Conservation (phyloP, 2,888 invertebrate genomes). For the Heliconius ethilla region DNA sequence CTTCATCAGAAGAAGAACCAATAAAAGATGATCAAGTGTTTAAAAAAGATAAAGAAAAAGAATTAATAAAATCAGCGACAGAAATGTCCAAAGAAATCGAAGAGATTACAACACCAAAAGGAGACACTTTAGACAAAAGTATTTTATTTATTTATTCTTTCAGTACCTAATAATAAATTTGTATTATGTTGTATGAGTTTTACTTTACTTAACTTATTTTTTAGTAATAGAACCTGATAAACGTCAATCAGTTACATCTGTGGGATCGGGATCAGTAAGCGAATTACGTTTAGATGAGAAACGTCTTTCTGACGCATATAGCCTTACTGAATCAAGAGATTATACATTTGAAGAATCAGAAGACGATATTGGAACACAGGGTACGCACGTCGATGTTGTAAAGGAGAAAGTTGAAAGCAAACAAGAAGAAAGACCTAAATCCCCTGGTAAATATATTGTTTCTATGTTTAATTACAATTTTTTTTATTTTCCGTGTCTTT, state of each 20-base stretch:
- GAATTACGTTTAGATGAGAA: conserved; percentile 77
- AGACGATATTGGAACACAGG: conserved; percentile 76
- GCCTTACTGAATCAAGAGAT: conserved; percentile 77
- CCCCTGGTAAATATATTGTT: conserved; percentile 22
- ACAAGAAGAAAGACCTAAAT: conserved; percentile 55
- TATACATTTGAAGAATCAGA: conserved; percentile 81
- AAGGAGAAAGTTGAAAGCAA: conserved; percentile 64
- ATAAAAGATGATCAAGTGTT: conserved; percentile 56
- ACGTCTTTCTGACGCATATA: conserved; percentile 76
- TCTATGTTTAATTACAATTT: neutral
- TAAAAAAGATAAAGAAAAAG: conserved; percentile 52
- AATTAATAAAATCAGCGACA: conserved; percentile 49
- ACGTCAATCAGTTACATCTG: conserved; percentile 76
- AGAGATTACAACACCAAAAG: conserved; percentile 56
- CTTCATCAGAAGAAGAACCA: conserved; percentile 74
- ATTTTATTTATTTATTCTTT: conserved; percentile 21
- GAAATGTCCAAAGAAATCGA: conserved; percentile 50
- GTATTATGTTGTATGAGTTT: neutral
- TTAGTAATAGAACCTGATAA: conserved; percentile 61
- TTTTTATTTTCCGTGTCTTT: neutral
- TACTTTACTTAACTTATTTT: conserved; percentile 5
- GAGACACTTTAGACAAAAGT: conserved; percentile 63
- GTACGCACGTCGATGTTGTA: conserved; percentile 66
- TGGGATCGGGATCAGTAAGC: conserved; percentile 71
- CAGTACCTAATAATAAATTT: neutral